Evolutionary conservation across 2,888 invertebrate genomes (phyloP).

Genomic region (Ornithoptera priamus): DNA sequence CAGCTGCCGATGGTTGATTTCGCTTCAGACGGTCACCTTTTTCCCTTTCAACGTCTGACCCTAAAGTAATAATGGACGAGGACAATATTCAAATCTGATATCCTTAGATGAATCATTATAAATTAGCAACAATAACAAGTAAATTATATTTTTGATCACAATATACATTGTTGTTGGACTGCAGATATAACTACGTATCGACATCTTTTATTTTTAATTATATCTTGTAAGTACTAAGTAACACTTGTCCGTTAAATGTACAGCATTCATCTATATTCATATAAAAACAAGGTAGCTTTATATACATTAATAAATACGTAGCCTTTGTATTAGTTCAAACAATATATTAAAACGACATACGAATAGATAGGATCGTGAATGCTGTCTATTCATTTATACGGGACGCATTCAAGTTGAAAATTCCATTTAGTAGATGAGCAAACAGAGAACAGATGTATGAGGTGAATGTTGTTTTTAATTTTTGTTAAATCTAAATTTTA

Average conservation of each 20-base stretch:
- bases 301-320: constrained; percentile 9
- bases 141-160: neutral
- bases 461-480: constrained; percentile 29
- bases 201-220: neutral
- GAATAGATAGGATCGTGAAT: constrained; percentile 20
- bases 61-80: constrained; percentile 25
- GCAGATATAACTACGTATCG: neutral
- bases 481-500: constrained; percentile 21
- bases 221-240: neutral
- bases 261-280: neutral
- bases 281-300: neutral
- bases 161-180: too few species aligned
- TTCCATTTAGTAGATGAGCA: constrained; percentile 14
- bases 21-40: constrained; percentile 53
- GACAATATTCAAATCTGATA: neutral
- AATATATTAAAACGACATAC: constrained; percentile 15
- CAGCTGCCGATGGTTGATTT: constrained; percentile 73
- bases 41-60: constrained; percentile 37
- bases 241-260: neutral
- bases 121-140: neutral
- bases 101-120: neutral
- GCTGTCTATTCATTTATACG: constrained; percentile 21
- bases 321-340: constrained; percentile 12
- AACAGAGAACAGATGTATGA: constrained; percentile 6
- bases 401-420: constrained; percentile 14